Evolutionary conservation across 1,140 invertebrate genomes (phyloP), one percentile per base, ranked within the genome.

Genomic region (Chymomyza costata): DNA sequence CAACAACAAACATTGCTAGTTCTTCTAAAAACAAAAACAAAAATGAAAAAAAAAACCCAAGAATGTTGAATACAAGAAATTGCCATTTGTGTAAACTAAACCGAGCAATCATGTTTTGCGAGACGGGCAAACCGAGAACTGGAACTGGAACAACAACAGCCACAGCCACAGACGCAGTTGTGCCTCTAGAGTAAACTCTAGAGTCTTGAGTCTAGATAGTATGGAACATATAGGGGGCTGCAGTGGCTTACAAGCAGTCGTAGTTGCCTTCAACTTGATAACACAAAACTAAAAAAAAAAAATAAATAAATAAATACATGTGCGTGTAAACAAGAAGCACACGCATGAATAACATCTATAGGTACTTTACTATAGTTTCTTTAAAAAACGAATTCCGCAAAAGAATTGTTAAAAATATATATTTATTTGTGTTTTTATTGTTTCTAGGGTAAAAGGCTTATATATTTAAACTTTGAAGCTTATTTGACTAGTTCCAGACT

Each of bases 51-150:
- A 31, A 19, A 59, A 60, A 54, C 50, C 19, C 43, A 55, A 64
- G 53, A 34, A 8, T 51, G 41, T 51, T 52, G 55, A 60, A 39
- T 61, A 65, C 65, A 65, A 65, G 61, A 68, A 65, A 68, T 60
- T 55, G 43, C 65, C 65, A 68, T 68, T 68, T 68, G 57, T 52
- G 57, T 60, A 40, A 54, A 53, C 50, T 37, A 44, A 55, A 37
- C 34, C 16, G 18, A 55, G 55, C 56, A 67, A 39, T 65, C 55
- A 48, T 65, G 47, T 57, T 63, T 15, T 38, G 11, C 11, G 13
- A 15, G 40, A 44, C 18, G 19, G 30, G 8, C 15, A 50, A 59
- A 25, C n/a, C 50, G 15, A 46, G 18, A 46, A 57, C 40, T 31
- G 14, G 13, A 41, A 34, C 45, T 25, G 30, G 53, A 56, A 35